phyloP scores from a whole-genome alignment of 2,888 invertebrate genomes.

The Rotaria sp. region DNA sequence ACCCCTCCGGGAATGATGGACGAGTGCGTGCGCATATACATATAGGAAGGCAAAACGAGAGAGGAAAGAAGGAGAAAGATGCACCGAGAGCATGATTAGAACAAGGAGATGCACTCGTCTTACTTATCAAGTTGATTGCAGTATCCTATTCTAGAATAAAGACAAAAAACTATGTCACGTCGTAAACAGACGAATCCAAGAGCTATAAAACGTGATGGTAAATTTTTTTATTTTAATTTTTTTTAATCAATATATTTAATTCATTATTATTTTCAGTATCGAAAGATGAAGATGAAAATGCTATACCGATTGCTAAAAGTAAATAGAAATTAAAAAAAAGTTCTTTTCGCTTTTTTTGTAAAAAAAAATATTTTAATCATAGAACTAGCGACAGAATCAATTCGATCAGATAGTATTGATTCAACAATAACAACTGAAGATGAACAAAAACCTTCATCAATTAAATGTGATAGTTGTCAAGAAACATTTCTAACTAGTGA shows the following conservation, averaged over 20 bases:
- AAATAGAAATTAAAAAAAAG: background rate
- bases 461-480: conserved; percentile 22
- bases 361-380: background rate
- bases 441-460: background rate
- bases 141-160: conserved; percentile 14
- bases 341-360: background rate
- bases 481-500: background rate
- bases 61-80: background rate
- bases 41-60: conserved; percentile 13
- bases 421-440: background rate
- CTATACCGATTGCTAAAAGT: background rate
- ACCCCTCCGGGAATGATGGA: conserved; percentile 15
- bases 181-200: conserved; percentile 19
- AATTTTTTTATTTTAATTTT: background rate
- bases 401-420: background rate
- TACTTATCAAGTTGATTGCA: background rate
- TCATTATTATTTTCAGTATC: background rate
- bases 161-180: conserved; percentile 26
- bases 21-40: background rate
- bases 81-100: conserved; percentile 22
- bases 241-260: background rate
- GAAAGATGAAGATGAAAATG: background rate
- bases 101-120: conserved; percentile 13
- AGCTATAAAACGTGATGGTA: conserved; percentile 18
- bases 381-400: background rate